Evolutionary conservation across 2,113 vertebrate genomes (phyloP), one percentile per base, ranked within the genome.

Genomic region (Bubo blakistoni): DNA sequence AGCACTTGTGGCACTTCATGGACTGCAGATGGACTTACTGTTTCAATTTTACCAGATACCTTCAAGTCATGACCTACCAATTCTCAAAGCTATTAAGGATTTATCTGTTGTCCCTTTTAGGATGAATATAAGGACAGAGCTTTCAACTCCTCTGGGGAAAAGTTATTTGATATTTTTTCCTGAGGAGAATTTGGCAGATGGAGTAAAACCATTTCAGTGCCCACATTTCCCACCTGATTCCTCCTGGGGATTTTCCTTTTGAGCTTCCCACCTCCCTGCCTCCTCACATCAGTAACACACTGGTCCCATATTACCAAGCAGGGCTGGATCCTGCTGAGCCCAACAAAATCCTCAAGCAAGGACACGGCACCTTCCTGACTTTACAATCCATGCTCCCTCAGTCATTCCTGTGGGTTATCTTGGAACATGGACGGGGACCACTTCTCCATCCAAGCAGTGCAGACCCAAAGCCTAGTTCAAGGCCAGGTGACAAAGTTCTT

Each of bases 351-450:
- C 46, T 82, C 32, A 22, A 3, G 5, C 32, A 36, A 66, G 32
- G 52, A 67, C 40, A 36, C 1, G 8, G 25, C 9, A 86, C 5
- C 4, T 65, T 55, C 10, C 44, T 46, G 44, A 34, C 13, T 34
- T 89, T 20, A 32, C 27, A 51, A 20, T 17, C 11, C 14, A 0
- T 16, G 16, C 14, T 82, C 27, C n/a, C n/a, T 57, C 51, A 38
- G 9, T 44, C 15, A 29, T 72, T 91, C 42, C 55, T 92, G n/a
- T 21, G 55, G 32, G 8, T 70, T 89, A 36, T 21, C 27, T 71
- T 46, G 29, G 55, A 73, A 59, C 12, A 55, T 0, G 1, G 44
- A 52, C 0, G 3, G 22, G 7, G 18, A 29, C 3, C 24, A 36
- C 4, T 9, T 79, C 29, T 42, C 34, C 19, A 59, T 32, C 24